These are phyloP conservation scores for Heliconius himera DNA, from an alignment of 1,140 invertebrate species.

Conservation along the genomic window DNA sequence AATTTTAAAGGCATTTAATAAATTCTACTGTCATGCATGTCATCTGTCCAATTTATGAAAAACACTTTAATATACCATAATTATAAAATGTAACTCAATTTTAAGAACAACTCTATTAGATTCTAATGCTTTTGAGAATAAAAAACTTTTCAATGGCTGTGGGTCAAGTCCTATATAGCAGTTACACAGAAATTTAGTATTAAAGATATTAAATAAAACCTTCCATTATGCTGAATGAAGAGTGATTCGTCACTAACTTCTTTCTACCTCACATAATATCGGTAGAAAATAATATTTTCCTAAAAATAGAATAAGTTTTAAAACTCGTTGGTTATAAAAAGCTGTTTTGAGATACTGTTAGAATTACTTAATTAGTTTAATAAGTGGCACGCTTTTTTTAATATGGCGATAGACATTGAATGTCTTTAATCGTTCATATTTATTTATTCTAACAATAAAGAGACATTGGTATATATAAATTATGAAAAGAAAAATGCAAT, in stretches of 20 bases:
- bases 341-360: slow-evolving; percentile 4
- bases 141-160: background rate
- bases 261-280: background rate
- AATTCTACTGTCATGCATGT: too few species aligned
- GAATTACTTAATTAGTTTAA: background rate
- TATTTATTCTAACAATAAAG: background rate
- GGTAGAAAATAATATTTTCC: background rate
- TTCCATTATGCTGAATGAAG: background rate
- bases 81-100: too few species aligned
- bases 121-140: background rate
- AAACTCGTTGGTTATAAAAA: background rate
- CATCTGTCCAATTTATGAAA: too few species aligned
- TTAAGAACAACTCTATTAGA: too few species aligned
- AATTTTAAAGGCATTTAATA: too few species aligned
- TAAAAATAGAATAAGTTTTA: background rate
- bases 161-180: background rate
- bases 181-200: too few species aligned
- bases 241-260: background rate
- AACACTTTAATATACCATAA: too few species aligned
- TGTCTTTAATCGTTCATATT: background rate
- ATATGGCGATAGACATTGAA: background rate
- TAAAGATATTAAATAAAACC: too few species aligned
- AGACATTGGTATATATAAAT: slow-evolving; percentile 2
- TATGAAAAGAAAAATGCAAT: background rate
- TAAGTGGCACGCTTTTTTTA: slow-evolving; percentile 2